These are phyloP conservation scores for Ecliptopera silaceata DNA, from an alignment of 2,888 invertebrate genomes.

Conservation along the genomic window DNA sequence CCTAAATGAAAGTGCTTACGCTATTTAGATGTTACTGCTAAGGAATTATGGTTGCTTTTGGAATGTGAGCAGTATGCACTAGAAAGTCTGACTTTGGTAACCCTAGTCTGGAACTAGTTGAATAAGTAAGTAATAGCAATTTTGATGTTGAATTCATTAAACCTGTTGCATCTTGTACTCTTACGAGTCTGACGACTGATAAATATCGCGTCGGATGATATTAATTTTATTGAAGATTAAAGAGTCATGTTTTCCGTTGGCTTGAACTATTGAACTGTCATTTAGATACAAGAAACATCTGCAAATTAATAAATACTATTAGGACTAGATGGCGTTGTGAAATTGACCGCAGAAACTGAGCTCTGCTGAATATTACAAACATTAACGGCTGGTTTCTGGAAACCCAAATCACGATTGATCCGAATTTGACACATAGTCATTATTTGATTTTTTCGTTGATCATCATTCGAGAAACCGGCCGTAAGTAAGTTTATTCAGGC, in stretches of 20 bases:
- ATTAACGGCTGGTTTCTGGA: too few species aligned
- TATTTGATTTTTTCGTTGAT: too few species aligned
- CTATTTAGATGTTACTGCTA: conserved; percentile 48
- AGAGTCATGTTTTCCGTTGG: conserved; percentile 5
- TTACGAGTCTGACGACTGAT: conserved; percentile 9
- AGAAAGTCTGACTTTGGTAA: conserved; percentile 56
- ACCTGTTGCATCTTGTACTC: conserved; percentile 33
- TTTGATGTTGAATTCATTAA: conserved; percentile 47
- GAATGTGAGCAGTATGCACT: conserved; percentile 42
- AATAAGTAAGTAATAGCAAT: conserved; percentile 63
- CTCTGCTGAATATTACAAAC: too few species aligned
- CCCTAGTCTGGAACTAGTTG: conserved; percentile 54
- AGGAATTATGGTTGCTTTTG: conserved; percentile 42
- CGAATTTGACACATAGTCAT: too few species aligned
- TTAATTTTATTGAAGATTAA: conserved; percentile 15
- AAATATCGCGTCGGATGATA: conserved; percentile 21
- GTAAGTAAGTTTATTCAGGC: too few species aligned
- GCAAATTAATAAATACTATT: too few species aligned
- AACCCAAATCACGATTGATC: too few species aligned
- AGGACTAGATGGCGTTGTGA: too few species aligned
- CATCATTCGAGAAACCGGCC: too few species aligned
- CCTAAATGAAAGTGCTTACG: conserved; percentile 47
- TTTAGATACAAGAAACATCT: not conserved
- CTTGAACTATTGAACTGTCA: conserved; percentile 6
- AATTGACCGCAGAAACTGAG: too few species aligned